Evolutionary conservation across 64 coral and sea anemone genomes (phyloP).

Genomic region (Stichodactyla mertensii): DNA sequence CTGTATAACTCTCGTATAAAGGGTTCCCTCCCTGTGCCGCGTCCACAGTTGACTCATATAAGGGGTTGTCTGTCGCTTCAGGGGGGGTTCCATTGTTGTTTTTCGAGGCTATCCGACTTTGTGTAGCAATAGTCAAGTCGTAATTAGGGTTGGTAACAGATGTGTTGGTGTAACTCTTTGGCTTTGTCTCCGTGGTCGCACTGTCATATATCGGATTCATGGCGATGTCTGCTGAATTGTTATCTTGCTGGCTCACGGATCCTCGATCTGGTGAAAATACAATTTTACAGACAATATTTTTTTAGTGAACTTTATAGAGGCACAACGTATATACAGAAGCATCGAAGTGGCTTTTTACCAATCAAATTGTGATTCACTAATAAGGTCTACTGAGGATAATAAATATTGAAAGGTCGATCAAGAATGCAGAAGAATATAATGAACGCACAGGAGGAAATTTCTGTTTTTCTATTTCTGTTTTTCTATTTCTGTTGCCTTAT

Average conservation of each 20-base stretch:
- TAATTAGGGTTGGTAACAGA: slow-evolving; percentile 48
- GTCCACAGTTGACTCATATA: slow-evolving; percentile 28
- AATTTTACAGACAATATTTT: neutral
- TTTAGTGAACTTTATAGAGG: no score
- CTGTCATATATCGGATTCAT: slow-evolving; percentile 26
- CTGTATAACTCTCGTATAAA: slow-evolving; percentile 11
- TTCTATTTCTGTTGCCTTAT: no score
- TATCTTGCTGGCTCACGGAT: neutral
- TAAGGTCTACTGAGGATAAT: no score
- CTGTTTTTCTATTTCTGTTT: no score
- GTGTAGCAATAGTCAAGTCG: slow-evolving; percentile 17
- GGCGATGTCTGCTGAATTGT: slow-evolving; percentile 3
- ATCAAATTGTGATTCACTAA: no score
- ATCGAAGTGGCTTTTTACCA: no score
- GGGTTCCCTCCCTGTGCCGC: slow-evolving; percentile 16
- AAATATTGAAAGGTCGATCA: no score
- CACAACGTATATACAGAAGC: no score
- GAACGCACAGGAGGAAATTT: no score
- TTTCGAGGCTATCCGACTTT: neutral
- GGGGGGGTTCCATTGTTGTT: neutral
- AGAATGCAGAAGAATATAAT: no score
- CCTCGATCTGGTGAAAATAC: neutral
- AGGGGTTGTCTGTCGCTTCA: slow-evolving; percentile 23
- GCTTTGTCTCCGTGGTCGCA: slow-evolving; percentile 1
- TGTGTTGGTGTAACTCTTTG: neutral